phyloP scores from a whole-genome alignment of 2,888 invertebrate species.

The Drosophila barbarae region DNA sequence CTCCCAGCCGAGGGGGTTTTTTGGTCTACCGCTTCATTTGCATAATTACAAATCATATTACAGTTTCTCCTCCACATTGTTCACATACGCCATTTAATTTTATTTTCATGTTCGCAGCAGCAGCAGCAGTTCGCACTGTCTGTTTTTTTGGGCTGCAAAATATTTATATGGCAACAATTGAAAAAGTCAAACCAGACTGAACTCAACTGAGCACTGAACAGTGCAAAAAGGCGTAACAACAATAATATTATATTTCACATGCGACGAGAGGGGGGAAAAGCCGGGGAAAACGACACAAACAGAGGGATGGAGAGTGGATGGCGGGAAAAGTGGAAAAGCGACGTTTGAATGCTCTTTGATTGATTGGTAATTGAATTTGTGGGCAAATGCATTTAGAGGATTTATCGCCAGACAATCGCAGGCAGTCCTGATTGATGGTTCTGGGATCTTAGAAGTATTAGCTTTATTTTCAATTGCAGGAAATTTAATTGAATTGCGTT shows the following conservation, averaged over 20 bases:
- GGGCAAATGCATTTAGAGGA: constrained; percentile 29
- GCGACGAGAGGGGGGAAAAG: neutral
- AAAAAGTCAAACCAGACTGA: constrained; percentile 51
- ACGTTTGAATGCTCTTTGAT: constrained; percentile 40
- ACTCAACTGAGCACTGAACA: neutral
- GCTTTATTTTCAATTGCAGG: neutral
- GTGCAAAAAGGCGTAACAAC: constrained; percentile 34
- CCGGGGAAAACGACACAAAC: constrained; percentile 1
- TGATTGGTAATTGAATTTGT: constrained; percentile 39
- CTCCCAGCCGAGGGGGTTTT: neutral
- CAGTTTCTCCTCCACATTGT: constrained; percentile 43
- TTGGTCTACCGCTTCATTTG: constrained; percentile 50
- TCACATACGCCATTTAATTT: constrained; percentile 42
- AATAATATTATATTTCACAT: constrained; percentile 40
- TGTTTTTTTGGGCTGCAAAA: constrained; percentile 48
- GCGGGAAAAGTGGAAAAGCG: constrained; percentile 17
- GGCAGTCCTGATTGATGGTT: constrained; percentile 29
- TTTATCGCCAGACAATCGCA: constrained; percentile 23
- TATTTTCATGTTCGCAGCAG: constrained; percentile 17
- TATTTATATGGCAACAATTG: constrained; percentile 57
- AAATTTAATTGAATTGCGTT: constrained; percentile 8
- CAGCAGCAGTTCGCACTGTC: constrained; percentile 6
- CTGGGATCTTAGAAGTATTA: constrained; percentile 1
- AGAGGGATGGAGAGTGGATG: neutral
- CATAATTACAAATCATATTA: constrained; percentile 70